phyloP scores from a whole-genome alignment of 1,140 invertebrate genomes.

The Bombus cullumanus region DNA sequence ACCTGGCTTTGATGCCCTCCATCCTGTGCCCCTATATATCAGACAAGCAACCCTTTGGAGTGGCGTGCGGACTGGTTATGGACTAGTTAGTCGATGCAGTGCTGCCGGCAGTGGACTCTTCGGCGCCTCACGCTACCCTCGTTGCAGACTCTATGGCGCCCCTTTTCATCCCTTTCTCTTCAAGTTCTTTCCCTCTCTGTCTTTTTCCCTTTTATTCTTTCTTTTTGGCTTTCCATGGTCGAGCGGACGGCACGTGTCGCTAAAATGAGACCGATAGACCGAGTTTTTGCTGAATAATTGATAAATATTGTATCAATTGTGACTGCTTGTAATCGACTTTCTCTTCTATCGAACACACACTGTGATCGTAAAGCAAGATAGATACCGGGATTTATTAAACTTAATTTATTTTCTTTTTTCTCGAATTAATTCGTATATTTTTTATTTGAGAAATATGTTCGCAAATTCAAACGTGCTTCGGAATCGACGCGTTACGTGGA shows the following conservation, averaged over 20 bases:
- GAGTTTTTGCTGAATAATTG: background rate
- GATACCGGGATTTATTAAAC: no score
- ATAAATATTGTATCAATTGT: no score
- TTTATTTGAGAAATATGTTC: background rate
- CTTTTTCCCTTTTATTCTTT: background rate
- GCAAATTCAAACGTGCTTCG: background rate
- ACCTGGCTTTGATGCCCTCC: background rate
- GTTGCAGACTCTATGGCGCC: slow-evolving; percentile 68
- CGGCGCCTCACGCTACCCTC: slow-evolving; percentile 73
- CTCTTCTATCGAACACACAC: background rate
- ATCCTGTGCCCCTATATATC: slow-evolving; percentile 21
- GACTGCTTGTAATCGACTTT: background rate
- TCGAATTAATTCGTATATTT: background rate
- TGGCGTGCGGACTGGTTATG: slow-evolving; percentile 61
- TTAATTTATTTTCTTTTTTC: background rate
- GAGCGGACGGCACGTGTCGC: background rate
- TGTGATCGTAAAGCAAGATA: no score
- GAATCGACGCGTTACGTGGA: slow-evolving; percentile 17
- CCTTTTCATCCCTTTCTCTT: slow-evolving; percentile 4
- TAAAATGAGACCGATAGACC: background rate
- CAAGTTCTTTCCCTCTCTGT: background rate
- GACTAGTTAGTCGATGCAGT: slow-evolving; percentile 63
- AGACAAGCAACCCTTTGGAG: slow-evolving; percentile 30
- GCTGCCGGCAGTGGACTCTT: slow-evolving; percentile 61
- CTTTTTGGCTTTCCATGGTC: background rate